These are phyloP conservation scores for Gryon sp. DNA, from an alignment of 1,140 invertebrate genomes.

Conservation along the genomic window DNA sequence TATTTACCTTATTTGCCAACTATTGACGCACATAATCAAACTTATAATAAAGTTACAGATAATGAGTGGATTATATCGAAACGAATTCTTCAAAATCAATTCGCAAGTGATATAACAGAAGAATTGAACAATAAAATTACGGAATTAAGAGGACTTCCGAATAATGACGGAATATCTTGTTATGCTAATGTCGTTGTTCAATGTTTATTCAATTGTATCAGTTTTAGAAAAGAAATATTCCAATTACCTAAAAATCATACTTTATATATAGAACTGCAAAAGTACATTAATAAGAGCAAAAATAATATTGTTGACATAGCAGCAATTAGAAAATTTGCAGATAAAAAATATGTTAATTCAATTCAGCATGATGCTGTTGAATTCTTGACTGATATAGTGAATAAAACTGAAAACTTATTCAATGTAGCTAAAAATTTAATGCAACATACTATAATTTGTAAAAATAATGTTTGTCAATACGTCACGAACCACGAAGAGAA, in stretches of 20 bases:
- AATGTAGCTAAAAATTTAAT: not conserved
- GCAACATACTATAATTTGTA: not conserved
- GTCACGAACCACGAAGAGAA: not conserved
- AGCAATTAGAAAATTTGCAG: slow-evolving; percentile 1
- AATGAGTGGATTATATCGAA: slow-evolving; percentile 3
- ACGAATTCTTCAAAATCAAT: not conserved
- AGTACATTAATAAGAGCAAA: slow-evolving; percentile 5
- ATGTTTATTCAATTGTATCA: slow-evolving; percentile 15
- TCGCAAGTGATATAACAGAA: not conserved
- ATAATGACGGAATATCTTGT: slow-evolving; percentile 19
- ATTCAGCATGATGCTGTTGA: slow-evolving; percentile 8
- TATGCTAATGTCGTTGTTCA: slow-evolving; percentile 26
- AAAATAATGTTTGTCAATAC: not conserved
- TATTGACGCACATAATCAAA: not conserved
- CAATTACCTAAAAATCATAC: slow-evolving; percentile 6
- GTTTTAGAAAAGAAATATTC: not conserved
- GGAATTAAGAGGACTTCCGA: slow-evolving; percentile 7
- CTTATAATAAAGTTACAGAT: slow-evolving; percentile 12
- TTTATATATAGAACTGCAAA: not conserved
- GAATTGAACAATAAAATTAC: not conserved
- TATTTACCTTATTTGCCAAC: slow-evolving; percentile 15
- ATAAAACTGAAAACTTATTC: not conserved
- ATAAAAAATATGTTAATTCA: not conserved
- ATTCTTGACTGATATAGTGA: not conserved
- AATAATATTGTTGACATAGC: slow-evolving; percentile 1